Base-by-base conservation (phyloP, 2,888 invertebrate species). In the Monopis laevigella region DNA sequence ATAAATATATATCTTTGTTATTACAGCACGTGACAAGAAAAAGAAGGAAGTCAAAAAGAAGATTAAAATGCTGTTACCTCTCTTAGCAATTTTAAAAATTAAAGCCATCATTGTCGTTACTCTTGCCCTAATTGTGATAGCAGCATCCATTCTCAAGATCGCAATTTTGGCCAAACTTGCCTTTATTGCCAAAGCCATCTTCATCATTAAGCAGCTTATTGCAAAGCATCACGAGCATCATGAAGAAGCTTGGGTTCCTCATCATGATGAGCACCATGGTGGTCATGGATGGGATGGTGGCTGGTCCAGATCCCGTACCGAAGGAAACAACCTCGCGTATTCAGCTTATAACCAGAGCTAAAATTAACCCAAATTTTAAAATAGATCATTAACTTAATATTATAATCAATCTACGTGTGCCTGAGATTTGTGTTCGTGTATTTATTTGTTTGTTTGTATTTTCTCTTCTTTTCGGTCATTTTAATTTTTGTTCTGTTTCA, bases 101-200 rank as follows among this genome's bases (percentile, higher is more conserved):
- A 91, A 91, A 56, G 68, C 89, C 45, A 72, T 89, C 43, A 86
- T 87, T 6, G 55, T 91, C 1, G 68, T 86, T 2, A 87, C 90
- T 4, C 52, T 88, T 6, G 69, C 88, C 28, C 61, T 92, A 10
- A 83, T 87, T 12, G 83, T 87, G 49, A 82, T 92, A 41, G 88
- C 87, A 6, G 77, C 88, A 17, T 78, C 92, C 38, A 81, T 89
- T 39, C 72, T 85, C 60, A 92, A 92, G 65, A 85, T 92, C 41
- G 82, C 91, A 13, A 57, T 91, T 39, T 77, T 92, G 28, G 88
- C 90, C 51, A 92, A 92, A 74, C 80, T 92, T 38, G 92, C 92
- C 1, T 84, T 92, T 48, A 62, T 80, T 28, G 65, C 70, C 49
- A 78, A 78, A 47, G 47, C 70, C 7, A 61, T 77, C 19, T 57